Evolutionary conservation across 2,797 vertebrate genomes (phyloP).

Genomic region (Falco columbarius): DNA sequence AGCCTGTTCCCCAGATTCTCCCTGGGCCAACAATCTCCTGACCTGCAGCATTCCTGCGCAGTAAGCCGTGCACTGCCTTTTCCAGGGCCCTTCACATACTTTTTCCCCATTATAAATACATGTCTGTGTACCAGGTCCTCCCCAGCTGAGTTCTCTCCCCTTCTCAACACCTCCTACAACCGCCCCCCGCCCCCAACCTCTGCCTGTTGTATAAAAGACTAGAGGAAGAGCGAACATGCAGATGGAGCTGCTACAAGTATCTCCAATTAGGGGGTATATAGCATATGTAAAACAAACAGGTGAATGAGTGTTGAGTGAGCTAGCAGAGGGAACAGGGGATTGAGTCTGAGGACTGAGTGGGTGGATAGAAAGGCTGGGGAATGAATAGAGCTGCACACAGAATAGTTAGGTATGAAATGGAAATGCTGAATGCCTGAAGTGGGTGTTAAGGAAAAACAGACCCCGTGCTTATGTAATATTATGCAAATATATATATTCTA

Average conservation of each 20-base stretch:
- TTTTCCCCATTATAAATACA: background rate
- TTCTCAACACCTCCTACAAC: background rate
- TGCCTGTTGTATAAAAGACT: background rate
- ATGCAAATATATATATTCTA: conserved; percentile 47
- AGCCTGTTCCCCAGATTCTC: background rate
- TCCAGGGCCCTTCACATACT: background rate
- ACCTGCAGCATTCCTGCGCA: background rate
- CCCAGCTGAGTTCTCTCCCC: background rate
- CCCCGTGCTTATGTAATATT: conserved; percentile 20
- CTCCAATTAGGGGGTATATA: background rate
- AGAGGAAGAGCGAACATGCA: background rate
- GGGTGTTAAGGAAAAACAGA: conserved; percentile 52
- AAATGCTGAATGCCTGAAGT: conserved; percentile 35
- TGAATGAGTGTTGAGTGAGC: background rate
- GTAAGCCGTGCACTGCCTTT: background rate
- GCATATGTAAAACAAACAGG: conserved; percentile 26
- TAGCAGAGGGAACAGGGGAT: background rate
- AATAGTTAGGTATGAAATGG: conserved; percentile 39
- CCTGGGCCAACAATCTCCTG: background rate
- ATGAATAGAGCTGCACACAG: conserved; percentile 23
- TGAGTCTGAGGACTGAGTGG: conserved; percentile 36
- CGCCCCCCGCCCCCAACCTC: background rate
- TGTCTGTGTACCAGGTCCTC: background rate
- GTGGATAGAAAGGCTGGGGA: conserved; percentile 17
- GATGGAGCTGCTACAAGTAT: background rate